These are phyloP conservation scores for Lateolabrax maculatus DNA, from an alignment of 2,797 vertebrate species.

Conservation along the genomic window DNA sequence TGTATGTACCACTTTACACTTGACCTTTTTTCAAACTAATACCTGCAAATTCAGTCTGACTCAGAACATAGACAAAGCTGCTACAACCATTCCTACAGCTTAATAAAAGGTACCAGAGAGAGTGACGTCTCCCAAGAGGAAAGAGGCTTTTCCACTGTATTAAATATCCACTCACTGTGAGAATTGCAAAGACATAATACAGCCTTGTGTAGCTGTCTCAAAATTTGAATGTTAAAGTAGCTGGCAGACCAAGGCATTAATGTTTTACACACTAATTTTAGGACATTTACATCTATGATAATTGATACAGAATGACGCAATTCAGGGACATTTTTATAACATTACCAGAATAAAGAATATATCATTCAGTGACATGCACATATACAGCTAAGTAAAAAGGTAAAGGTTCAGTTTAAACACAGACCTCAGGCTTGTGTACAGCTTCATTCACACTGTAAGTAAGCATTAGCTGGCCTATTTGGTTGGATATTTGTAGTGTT, in stretches of 20 bases:
- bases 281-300: not conserved
- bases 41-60: conserved; percentile 43
- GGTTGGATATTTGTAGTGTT: no score
- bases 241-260: not conserved
- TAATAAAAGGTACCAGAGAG: conserved; percentile 37
- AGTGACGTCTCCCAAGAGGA: conserved; percentile 34
- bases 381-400: no score
- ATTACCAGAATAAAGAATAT: not conserved
- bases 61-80: conserved; percentile 36
- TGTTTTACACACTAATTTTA: not conserved
- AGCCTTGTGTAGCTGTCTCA: not conserved
- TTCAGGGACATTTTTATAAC: not conserved
- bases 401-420: not conserved
- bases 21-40: conserved; percentile 41
- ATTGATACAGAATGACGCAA: not conserved
- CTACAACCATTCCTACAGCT: conserved; percentile 26
- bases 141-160: conserved; percentile 53
- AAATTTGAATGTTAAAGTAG: conserved; percentile 1
- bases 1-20: conserved; percentile 43
- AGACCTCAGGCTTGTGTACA: not conserved
- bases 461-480: not conserved
- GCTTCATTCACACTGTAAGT: not conserved
- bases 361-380: not conserved
- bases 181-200: conserved; percentile 20
- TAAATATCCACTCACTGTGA: conserved; percentile 52